Evolutionary conservation across 2,797 vertebrate species (phyloP).

Genomic region (Nannoperca obscura): DNA sequence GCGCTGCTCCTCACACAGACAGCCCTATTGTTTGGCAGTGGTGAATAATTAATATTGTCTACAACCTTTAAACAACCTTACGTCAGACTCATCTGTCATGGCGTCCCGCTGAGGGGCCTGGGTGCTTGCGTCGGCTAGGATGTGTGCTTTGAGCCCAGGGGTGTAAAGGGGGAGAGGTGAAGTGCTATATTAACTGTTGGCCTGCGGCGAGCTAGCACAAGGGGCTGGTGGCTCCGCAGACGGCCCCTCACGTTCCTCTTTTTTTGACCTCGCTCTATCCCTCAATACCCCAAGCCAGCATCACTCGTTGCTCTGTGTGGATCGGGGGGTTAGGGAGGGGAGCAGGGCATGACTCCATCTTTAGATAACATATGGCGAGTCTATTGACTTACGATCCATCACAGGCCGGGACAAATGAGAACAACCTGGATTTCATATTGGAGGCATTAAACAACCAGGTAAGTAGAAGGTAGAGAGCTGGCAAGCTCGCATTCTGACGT

Average conservation of each 20-base stretch:
- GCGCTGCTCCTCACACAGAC: conserved; percentile 58
- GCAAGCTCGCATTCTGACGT: conserved; percentile 40
- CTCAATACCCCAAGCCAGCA: conserved; percentile 65
- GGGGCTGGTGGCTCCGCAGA: conserved; percentile 46
- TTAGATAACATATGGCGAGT: conserved; percentile 82
- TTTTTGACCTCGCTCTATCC: conserved; percentile 68
- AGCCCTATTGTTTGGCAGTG: conserved; percentile 73
- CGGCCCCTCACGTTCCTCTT: conserved; percentile 51
- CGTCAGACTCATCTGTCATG: conserved; percentile 83
- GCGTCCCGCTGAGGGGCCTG: conserved; percentile 65
- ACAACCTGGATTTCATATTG: conserved; percentile 75
- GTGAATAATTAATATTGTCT: conserved; percentile 84
- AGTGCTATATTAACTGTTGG: conserved; percentile 81
- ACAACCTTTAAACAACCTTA: conserved; percentile 87
- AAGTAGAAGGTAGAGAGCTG: conserved; percentile 43
- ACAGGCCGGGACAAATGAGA: conserved; percentile 76
- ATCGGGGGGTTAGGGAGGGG: conserved; percentile 63
- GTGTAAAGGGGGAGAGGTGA: conserved; percentile 70
- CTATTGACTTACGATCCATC: conserved; percentile 78
- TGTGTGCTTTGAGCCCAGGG: conserved; percentile 64
- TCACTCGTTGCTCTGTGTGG: conserved; percentile 74
- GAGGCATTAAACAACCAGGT: conserved; percentile 65
- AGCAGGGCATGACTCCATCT: conserved; percentile 70
- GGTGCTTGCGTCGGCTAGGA: conserved; percentile 67
- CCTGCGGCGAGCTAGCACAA: conserved; percentile 69